Evolutionary conservation across 1,140 invertebrate genomes (phyloP), one percentile per base, ranked within the genome.

Genomic region (Acyrthosiphon pisum): DNA sequence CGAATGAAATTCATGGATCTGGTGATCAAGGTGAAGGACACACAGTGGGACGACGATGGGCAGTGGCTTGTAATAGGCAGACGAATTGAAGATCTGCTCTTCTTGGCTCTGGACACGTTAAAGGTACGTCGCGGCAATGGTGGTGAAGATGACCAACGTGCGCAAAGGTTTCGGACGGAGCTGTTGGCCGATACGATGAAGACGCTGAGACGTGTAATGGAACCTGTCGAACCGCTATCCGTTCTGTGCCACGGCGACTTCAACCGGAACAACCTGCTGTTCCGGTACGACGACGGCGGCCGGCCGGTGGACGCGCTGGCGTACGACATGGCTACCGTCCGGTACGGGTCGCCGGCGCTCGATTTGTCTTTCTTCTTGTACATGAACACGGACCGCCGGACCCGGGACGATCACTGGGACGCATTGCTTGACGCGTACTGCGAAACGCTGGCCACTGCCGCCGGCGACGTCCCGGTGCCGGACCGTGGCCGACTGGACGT

Each of bases 321-420:
- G 7, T 94, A 96, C 41, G 96, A 96, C 93, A 95, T 96, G 60
- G 95, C 95, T 11, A 87, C 94, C 22, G 68, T 95, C 0, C 93
- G 90, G 60, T 95, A 95, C 88, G 94, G 94, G 0, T 95, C 95
- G 20, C 95, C 95, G 0, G 94, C 94, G 0, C 93, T 95, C 9
- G 96, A 96, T 81, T 46, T 96, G 8, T 94, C 95, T 0, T 95
- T 95, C 35, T 95, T 95, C 30, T n/a, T 96, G 2, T 95, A 95
- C 93, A 90, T 95, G 9, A 95, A 94, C 87, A 95, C 95, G 1
- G 94, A 94, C 11, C 93, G 60, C 0, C 90, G 94, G 11, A 22
- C 94, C 23, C 94, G 94, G 92, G 93, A 60, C 88, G 84, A 93
- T 0, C 93, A 94, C 60, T 95, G 95, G 48, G 91, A 94, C 11